Evolutionary conservation across 2,888 invertebrate species (phyloP).

Genomic region (Habrosyne pyritoides): DNA sequence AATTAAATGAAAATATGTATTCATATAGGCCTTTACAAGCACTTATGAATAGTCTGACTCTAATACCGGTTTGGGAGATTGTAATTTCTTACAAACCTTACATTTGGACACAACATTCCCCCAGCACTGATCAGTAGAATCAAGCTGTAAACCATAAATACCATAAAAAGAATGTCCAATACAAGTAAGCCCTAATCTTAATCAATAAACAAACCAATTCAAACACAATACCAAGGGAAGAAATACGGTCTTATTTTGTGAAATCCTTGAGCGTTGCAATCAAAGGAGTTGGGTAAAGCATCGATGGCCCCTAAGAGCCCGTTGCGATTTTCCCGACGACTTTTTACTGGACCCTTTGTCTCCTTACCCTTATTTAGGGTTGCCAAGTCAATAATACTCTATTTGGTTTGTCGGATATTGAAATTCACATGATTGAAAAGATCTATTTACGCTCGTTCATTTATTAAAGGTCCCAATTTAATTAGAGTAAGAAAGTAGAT

Average conservation of each 20-base stretch:
- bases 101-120: no score
- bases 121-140: neutral
- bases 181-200: neutral
- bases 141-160: neutral
- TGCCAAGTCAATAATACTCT: conserved; percentile 19
- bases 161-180: neutral
- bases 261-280: conserved; percentile 54
- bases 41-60: no score
- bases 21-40: no score
- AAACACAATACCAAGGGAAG: conserved; percentile 23
- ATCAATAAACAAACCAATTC: conserved; percentile 26
- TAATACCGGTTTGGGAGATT: no score
- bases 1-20: no score
- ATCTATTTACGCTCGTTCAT: neutral
- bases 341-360: conserved; percentile 66
- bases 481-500: neutral
- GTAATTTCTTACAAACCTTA: no score
- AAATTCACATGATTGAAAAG: neutral
- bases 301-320: conserved; percentile 59
- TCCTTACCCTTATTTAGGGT: conserved; percentile 38
- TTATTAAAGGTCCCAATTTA: neutral
- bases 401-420: neutral
- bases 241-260: conserved; percentile 20
- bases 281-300: conserved; percentile 61
- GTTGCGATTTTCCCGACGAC: conserved; percentile 50